Conservation (phyloP, 2,113 vertebrate species). For the Emydura subglobosa region DNA sequence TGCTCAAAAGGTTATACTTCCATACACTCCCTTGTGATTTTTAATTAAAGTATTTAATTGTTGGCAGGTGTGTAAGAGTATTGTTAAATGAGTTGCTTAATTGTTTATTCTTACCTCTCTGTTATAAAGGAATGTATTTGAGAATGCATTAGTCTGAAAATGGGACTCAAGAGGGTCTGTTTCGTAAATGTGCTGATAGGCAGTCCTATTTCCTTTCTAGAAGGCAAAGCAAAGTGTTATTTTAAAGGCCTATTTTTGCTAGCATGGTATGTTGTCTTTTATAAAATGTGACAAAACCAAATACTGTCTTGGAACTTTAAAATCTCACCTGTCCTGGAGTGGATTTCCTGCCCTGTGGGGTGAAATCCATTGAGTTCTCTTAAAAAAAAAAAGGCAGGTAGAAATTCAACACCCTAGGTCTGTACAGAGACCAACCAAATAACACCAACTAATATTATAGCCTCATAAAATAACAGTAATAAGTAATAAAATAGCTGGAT, state of each 20-base stretch:
- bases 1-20: constrained; percentile 56
- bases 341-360: not conserved
- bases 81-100: constrained; percentile 73
- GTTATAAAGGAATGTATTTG: constrained; percentile 72
- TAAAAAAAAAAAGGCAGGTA: too few relatives aligned
- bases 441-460: constrained; percentile 1
- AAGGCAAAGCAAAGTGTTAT: constrained; percentile 63
- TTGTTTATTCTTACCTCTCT: constrained; percentile 77
- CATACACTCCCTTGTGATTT: constrained; percentile 66
- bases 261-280: constrained; percentile 26
- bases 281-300: not conserved
- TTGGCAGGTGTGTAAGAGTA: constrained; percentile 74
- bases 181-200: constrained; percentile 39
- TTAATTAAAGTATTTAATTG: constrained; percentile 76
- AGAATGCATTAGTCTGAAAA: constrained; percentile 75
- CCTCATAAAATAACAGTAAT: constrained; percentile 40
- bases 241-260: constrained; percentile 58
- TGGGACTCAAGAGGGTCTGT: constrained; percentile 65
- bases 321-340: not conserved
- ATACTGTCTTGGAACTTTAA: not conserved
- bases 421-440: constrained; percentile 3
- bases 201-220: constrained; percentile 41
- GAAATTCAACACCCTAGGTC: not conserved
- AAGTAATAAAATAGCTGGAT: not conserved
- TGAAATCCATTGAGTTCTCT: not conserved